These are phyloP conservation scores for Neotoma lepida DNA, from an alignment of 2,113 vertebrate species.

Conservation along the genomic window DNA sequence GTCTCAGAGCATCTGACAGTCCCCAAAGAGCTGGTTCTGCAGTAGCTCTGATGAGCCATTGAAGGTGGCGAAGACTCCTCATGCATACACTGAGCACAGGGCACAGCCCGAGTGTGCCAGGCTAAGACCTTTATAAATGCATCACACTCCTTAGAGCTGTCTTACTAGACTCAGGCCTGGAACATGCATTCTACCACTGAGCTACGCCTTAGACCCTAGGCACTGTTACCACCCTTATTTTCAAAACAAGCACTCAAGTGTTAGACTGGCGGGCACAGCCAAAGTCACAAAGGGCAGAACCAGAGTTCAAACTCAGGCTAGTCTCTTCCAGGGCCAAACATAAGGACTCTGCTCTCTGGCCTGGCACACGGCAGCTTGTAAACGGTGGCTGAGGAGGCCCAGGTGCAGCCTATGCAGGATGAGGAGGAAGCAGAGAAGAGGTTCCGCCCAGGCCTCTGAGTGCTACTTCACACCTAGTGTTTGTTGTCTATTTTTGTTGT, in stretches of 20 bases:
- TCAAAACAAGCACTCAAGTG: not conserved
- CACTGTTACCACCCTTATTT: rapidly evolving
- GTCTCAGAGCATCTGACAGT: not conserved
- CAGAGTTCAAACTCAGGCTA: not conserved
- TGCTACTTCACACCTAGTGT: not conserved
- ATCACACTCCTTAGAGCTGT: not conserved
- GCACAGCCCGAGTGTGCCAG: rapidly evolving
- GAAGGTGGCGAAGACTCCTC: too few relatives aligned
- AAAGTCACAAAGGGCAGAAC: not conserved
- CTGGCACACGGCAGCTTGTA: not conserved
- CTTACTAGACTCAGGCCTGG: not conserved
- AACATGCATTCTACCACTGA: not conserved
- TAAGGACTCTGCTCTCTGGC: rapidly evolving
- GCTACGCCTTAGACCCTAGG: not conserved
- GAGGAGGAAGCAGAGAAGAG: not conserved
- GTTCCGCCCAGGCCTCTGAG: not conserved
- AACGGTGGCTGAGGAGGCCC: not conserved
- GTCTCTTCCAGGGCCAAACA: not conserved
- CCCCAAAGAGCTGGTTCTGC: not conserved
- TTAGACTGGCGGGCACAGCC: not conserved
- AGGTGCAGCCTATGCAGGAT: not conserved
- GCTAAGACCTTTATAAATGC: not conserved
- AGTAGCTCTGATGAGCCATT: not conserved
- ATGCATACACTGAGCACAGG: rapidly evolving
- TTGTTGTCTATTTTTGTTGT: not conserved